Conservation (phyloP, 2,888 invertebrate species). For the Caradrina clavipalpis region DNA sequence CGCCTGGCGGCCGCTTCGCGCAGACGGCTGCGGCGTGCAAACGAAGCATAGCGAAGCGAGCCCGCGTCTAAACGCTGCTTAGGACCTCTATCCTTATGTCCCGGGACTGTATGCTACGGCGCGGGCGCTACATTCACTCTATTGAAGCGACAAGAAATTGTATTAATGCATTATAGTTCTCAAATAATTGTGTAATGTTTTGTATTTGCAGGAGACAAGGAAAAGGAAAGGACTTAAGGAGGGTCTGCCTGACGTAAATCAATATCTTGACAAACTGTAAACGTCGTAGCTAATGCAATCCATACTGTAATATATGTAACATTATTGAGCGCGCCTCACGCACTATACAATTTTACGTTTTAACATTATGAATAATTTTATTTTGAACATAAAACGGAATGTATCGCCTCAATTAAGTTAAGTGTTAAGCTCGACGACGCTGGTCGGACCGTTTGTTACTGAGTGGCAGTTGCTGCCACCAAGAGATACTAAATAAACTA, state of each 20-base stretch:
- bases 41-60: conserved; percentile 91
- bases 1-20: conserved; percentile 82
- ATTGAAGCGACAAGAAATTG: background rate
- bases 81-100: conserved; percentile 96
- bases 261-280: conserved; percentile 99
- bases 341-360: conserved; percentile 74
- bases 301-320: conserved; percentile 88
- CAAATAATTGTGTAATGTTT: conserved; percentile 36
- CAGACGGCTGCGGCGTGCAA: conserved; percentile 84
- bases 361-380: conserved; percentile 70
- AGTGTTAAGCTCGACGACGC: conserved; percentile 70
- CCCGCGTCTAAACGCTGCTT: conserved; percentile 92
- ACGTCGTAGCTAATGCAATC: conserved; percentile 86
- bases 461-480: conserved; percentile 42
- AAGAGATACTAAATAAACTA: conserved; percentile 58
- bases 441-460: conserved; percentile 56
- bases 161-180: background rate
- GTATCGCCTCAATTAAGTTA: conserved; percentile 77
- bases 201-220: conserved; percentile 95
- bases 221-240: conserved; percentile 99
- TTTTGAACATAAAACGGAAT: conserved; percentile 69
- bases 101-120: conserved; percentile 92
- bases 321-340: conserved; percentile 83
- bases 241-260: conserved; percentile 97
- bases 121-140: conserved; percentile 81